These are phyloP conservation scores for Ondatra zibethicus DNA, from an alignment of 2,113 vertebrate species.

Conservation along the genomic window DNA sequence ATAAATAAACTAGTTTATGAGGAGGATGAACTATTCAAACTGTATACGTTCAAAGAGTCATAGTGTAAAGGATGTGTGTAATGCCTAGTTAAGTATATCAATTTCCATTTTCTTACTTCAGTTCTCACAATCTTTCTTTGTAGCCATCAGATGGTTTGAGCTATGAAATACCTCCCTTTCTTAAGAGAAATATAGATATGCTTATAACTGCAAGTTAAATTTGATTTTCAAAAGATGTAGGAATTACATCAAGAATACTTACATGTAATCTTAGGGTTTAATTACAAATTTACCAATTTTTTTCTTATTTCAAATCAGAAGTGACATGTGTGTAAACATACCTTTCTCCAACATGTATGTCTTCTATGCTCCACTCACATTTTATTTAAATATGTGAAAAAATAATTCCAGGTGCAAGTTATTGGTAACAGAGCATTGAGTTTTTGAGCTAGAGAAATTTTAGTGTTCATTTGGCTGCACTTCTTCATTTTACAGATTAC, in stretches of 20 bases:
- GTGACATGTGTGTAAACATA: conserved; percentile 21
- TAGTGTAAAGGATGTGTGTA: neutral
- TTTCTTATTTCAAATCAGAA: conserved; percentile 41
- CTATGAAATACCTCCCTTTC: neutral
- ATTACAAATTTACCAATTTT: conserved; percentile 16
- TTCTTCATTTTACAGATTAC: neutral
- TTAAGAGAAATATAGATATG: neutral
- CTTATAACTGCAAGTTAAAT: conserved; percentile 47
- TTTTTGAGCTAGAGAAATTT: neutral
- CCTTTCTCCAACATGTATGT: neutral
- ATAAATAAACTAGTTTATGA: neutral
- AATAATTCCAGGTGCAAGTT: neutral
- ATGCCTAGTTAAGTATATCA: neutral
- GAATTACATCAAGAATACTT: neutral
- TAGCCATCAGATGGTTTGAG: neutral
- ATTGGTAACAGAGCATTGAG: neutral
- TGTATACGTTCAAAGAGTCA: neutral
- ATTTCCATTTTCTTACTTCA: neutral
- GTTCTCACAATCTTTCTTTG: neutral
- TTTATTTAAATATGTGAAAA: neutral
- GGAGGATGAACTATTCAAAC: neutral
- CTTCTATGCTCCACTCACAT: neutral
- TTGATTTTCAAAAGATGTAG: neutral
- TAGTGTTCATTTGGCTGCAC: neutral
- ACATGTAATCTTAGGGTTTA: neutral